Base-by-base conservation (phyloP, 2,888 invertebrate species). In the Machimus rusticus region DNA sequence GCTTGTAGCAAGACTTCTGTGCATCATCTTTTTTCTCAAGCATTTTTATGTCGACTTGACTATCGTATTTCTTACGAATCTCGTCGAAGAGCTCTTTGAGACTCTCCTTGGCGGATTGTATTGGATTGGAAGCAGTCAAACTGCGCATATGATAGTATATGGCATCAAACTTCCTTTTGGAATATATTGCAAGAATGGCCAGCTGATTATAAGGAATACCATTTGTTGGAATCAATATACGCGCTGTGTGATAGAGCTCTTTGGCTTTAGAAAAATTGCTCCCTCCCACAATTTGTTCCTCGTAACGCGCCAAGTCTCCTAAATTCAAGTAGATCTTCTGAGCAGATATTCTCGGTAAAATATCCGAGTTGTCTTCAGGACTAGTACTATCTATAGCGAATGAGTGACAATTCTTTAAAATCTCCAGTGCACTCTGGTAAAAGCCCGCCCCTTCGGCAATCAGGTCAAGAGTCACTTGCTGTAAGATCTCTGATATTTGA, bases 61-160 rank as follows among this genome's bases (percentile, higher is more conserved):
- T 28, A 3, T 78, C 79, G 14, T 74, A 39, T 9, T 81, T 98
- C 93, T 97, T 98, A 84, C 98, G 95, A 90, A 97, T 97, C 93
- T 99, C 98, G 92, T 99, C 98, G 92, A 98, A 98, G 88, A 99
- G 93, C 16, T 96, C 95, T 90, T 96, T 94, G 34, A 99, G 94
- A 93, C 96, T 96, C 93, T 99, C 98, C 90, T 96, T 95, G n/a
- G 98, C 98, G 1, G 98, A 97, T 89, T 96, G 95, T 91, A 98
- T 97, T 1, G 98, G 97, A 94, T 98, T 98, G 74, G 98, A 97
- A 87, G 98, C 97, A 95, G 98, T 97, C 90, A 99, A 94, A 93
- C 98, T 98, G 90, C 99, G 95, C 96, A 98, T 98, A 92, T 98
- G 98, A 93, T 97, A 98, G 93, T 98, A 99, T 6, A 99, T 97